Evolutionary conservation across 2,113 vertebrate genomes (phyloP), one percentile per base, ranked within the genome.

Genomic region (Ciconia stormi): DNA sequence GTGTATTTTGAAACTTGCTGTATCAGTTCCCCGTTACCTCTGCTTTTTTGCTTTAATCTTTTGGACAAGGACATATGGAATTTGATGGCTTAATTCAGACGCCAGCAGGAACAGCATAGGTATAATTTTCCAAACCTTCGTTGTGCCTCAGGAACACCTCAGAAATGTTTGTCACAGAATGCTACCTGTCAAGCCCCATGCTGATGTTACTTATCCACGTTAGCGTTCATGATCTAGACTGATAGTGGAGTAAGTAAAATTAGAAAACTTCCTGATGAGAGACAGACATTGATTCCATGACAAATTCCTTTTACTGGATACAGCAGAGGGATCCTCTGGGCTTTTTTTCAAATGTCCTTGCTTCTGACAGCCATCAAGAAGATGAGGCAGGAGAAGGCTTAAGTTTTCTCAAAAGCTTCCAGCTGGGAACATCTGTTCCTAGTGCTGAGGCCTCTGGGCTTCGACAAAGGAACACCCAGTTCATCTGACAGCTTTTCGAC

Each of bases 101-200:
- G 81, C 25, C 29, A 44, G 27, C 1, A 3, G 55, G n/a, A 89
- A 32, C 23, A 65, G 27, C 7, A 1, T 2, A 44, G 29, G 17
- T 36, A 2, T 23, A 26, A 53, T 80, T 73, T 95, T 73, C 36
- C 59, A 50, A 49, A 22, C 21, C 8, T 58, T 53, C 0, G 4
- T 25, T 32, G 40, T 70, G 26, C 32, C 26, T 19, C 49, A 72
- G 27, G 40, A 70, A 42, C 17, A 52, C 11, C 13, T 79, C 34
- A 25, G 36, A 36, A 77, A 3, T 5, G 1, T 66, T 55, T 55
- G 25, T 26, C 6, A 5, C 26, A 23, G 53, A 27, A 34, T 1
- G 22, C 27, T 49, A 0, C 1, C 1, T 58, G 40, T 76, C 32
- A 27, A 32, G 50, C 29, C 29, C 20, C 9, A 0, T 22, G 32